Evolutionary conservation across 1,140 invertebrate genomes (phyloP).

Genomic region (Heliconius nattereri): DNA sequence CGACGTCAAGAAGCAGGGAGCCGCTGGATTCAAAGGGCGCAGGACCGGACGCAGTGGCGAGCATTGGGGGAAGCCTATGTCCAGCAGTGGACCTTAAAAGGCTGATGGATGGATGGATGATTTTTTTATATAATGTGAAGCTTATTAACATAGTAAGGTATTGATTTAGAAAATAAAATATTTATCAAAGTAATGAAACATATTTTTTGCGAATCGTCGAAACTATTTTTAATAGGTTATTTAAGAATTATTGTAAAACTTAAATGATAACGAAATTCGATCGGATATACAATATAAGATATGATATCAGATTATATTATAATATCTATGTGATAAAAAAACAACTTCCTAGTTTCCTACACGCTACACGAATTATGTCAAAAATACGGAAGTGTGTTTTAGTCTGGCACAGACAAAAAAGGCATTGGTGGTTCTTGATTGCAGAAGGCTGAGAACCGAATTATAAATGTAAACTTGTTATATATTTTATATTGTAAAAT

Average conservation of each 20-base stretch:
- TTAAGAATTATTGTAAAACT: too few relatives aligned
- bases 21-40: too few relatives aligned
- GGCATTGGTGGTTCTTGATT: neutral
- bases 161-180: too few relatives aligned
- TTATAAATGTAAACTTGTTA: neutral
- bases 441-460: neutral
- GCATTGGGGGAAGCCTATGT: too few relatives aligned
- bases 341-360: neutral
- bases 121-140: neutral
- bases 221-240: too few relatives aligned
- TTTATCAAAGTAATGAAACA: too few relatives aligned
- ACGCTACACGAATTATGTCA: neutral
- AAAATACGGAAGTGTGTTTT: neutral
- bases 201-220: too few relatives aligned
- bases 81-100: too few relatives aligned
- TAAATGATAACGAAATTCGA: too few relatives aligned
- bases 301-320: neutral
- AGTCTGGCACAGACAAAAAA: neutral
- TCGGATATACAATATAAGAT: neutral
- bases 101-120: too few relatives aligned
- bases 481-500: neutral
- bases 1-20: too few relatives aligned
- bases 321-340: neutral
- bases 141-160: neutral
- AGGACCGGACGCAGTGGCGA: too few relatives aligned